Evolutionary conservation across 2,113 vertebrate species (phyloP).

Genomic region (Anarhynchus alexandrinus): DNA sequence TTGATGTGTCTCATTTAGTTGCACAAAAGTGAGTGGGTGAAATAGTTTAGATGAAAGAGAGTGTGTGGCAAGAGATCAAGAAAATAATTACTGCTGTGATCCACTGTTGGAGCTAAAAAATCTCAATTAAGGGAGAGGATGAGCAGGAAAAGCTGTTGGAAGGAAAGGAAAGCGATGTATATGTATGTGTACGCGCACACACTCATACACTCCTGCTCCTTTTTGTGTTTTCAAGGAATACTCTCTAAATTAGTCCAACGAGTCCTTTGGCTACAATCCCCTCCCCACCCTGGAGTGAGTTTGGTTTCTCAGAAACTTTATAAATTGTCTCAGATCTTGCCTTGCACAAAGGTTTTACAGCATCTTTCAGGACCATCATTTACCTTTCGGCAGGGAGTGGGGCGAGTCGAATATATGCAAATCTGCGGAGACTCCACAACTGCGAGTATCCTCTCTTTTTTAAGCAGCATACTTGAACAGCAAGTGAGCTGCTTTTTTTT

Average conservation of each 20-base stretch:
- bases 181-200: not conserved
- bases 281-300: not conserved
- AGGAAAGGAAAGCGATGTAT: not conserved
- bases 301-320: constrained; percentile 1
- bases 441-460: not conserved
- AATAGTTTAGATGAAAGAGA: constrained; percentile 57
- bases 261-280: not conserved
- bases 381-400: not conserved
- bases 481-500: not conserved
- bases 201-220: not conserved
- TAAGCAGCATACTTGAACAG: not conserved
- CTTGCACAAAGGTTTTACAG: not conserved
- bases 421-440: not conserved
- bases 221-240: constrained; percentile 25
- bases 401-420: not conserved
- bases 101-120: constrained; percentile 25
- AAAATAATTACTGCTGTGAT: constrained; percentile 60
- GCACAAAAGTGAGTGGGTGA: constrained; percentile 62
- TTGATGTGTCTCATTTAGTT: constrained; percentile 46
- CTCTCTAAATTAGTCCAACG: not conserved
- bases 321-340: not conserved
- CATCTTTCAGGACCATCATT: not conserved
- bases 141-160: constrained; percentile 42
- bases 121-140: constrained; percentile 50
- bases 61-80: constrained; percentile 60